Evolutionary conservation across 1,140 invertebrate species (phyloP), one percentile per base, ranked within the genome.

Genomic region (Apis dorsata): DNA sequence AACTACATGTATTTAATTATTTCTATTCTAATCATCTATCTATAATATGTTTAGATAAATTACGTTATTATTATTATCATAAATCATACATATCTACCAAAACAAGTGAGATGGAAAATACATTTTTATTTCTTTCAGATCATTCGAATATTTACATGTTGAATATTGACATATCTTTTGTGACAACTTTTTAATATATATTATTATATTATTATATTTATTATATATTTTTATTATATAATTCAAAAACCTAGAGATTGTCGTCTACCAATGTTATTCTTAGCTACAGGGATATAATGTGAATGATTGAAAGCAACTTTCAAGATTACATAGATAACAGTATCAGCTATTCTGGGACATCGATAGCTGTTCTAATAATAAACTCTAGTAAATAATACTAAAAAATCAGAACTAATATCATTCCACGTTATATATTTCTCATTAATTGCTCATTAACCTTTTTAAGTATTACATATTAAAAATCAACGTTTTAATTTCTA

Each of bases 241-340:
- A 24, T 24, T 24, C 94, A 95, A 81, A 94, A 94, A 17, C 94
- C 95, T 49, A 93, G 93, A n/a, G 95, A 95, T 8, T 95, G 95
- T 82, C 93, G 95, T 68, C 88, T 96, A n/a, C 93, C 95, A 51
- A 96, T 95, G 0, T 96, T 1, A 90, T 95, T 49, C 94, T 95
- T 0, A 95, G 95, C 13, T 94, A 94, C 78, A 95, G 94, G 87
- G 89, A 88, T 17, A 92, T 95, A 17, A 95, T 96, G 94, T 95
- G 95, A 95, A 93, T 94, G 2, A 90, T 96, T 81, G 95, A 96
- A 86, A 95, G 95, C 84, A 96, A 96, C 86, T 95, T 96, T 91
- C 95, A 95, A 24, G 95, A 96, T 90, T 96, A 94, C 85, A 94
- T 96, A 59, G 90, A 93, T 11, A 94, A 95, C 81, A 94, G 93